Percentiles rank a stretch among this genome's conserved stretches.
phyloP scores from a whole-genome alignment of 2,888 invertebrate genomes.

The Drosophila phalerata region DNA sequence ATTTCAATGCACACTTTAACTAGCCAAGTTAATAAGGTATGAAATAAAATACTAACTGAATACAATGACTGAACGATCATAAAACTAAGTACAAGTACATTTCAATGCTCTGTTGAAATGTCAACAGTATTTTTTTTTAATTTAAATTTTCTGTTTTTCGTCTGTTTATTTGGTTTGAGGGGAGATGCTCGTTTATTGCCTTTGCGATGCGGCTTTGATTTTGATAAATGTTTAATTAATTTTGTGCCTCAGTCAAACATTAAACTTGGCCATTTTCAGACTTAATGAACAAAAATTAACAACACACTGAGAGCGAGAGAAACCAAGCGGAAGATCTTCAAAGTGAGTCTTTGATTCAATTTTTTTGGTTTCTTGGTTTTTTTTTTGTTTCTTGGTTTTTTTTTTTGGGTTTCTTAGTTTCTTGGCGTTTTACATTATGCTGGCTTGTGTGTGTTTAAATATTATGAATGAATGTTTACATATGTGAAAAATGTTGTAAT shows the following conservation, averaged over 20 bases:
- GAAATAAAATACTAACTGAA: constrained; percentile 26
- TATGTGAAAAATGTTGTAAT: constrained; percentile 82
- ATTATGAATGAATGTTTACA: constrained; percentile 82
- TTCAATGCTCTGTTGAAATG: constrained; percentile 58
- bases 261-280: constrained; percentile 79
- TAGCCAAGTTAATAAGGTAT: constrained; percentile 49
- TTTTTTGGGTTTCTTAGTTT: constrained; percentile 54
- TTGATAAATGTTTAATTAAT: constrained; percentile 83
- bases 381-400: constrained; percentile 1
- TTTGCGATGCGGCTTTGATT: constrained; percentile 72
- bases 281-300: constrained; percentile 83
- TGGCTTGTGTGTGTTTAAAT: constrained; percentile 69
- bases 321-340: constrained; percentile 80
- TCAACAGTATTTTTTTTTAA: constrained; percentile 50
- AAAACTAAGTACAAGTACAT: constrained; percentile 35
- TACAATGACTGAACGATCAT: constrained; percentile 62
- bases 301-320: constrained; percentile 67
- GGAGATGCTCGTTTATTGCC: constrained; percentile 37
- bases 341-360: constrained; percentile 63
- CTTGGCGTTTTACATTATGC: constrained; percentile 73
- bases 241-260: constrained; percentile 71
- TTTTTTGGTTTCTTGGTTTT: constrained; percentile 33
- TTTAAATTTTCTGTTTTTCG: constrained; percentile 17
- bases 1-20: constrained; percentile 47
- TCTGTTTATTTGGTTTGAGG: constrained; percentile 11